Conservation (phyloP, 2,113 vertebrate genomes). For the Xyrauchen texanus region DNA sequence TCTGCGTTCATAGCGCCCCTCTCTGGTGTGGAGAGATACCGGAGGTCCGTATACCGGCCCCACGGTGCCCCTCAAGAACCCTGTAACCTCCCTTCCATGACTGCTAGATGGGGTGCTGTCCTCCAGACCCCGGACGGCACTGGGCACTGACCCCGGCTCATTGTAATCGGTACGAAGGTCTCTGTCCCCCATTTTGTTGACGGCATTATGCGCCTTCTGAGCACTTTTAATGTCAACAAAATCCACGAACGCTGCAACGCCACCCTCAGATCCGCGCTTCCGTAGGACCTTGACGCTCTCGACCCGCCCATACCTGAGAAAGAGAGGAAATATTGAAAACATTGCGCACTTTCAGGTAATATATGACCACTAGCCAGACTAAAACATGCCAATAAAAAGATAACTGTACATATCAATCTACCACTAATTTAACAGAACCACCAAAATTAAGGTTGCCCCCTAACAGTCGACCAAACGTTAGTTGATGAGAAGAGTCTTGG, state of each 20-base stretch:
- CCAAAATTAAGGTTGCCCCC: too few species aligned
- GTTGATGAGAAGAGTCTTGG: too few species aligned
- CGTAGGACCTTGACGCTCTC: constrained; percentile 99
- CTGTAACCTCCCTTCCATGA: constrained; percentile 97
- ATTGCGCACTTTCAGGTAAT: background rate
- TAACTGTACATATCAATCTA: too few species aligned
- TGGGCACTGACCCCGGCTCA: constrained; percentile 98
- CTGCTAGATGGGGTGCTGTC: constrained; percentile 97
- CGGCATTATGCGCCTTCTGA: constrained; percentile 98
- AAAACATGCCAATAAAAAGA: too few species aligned
- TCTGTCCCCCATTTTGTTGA: constrained; percentile 99
- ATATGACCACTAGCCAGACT: too few species aligned
- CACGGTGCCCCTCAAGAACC: constrained; percentile 97
- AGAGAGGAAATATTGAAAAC: constrained; percentile 55
- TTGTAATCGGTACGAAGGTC: constrained; percentile 99
- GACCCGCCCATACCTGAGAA: constrained; percentile 93
- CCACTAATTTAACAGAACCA: too few species aligned
- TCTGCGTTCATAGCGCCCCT: constrained; percentile 99
- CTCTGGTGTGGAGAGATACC: constrained; percentile 97
- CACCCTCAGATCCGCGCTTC: constrained; percentile 96
- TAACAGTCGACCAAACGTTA: too few species aligned
- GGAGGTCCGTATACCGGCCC: constrained; percentile 94
- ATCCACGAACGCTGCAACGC: constrained; percentile 99
- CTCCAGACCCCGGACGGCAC: constrained; percentile 95
- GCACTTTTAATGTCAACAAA: constrained; percentile 99